Evolutionary conservation across 2,888 invertebrate species (phyloP), one percentile per base, ranked within the genome.

Genomic region (Flexamia atlantica): DNA sequence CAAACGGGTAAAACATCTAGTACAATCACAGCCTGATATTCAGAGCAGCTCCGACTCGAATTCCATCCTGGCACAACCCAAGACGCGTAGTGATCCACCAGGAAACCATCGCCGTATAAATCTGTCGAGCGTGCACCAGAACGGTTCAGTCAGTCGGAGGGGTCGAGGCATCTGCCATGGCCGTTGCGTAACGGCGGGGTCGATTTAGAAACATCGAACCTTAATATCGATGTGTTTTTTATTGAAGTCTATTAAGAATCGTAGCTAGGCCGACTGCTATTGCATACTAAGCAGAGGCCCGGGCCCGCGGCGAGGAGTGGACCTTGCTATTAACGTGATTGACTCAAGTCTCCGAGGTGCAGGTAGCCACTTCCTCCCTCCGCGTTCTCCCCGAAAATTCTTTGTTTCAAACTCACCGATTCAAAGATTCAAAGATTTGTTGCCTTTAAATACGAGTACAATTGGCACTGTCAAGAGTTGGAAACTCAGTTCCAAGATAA

Each of bases 241-340:
- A 76, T 76, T 76, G 76, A 76, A 82, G 72, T 82, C 82, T 70
- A 82, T 82, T 82, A 82, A 82, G 82, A 70, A 53, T 42, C 72
- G 72, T 82, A 72, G 70, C 70, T 72, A 46, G 81, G 36, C 32
- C 72, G 82, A 82, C 82, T 82, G 32, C 70, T 32, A 70, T 70
- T 70, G 82, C 46, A 82, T 82, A 82, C 82, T 82, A 82, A 82
- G 25, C 53, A 82, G 82, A 53, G 82, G 68, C 28, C 12, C 28
- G 5, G 12, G 72, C 82, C 53, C 20, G 28, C 20, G 72, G 82
- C 82, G n/a, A 36, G 17, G 5, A 64, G 60, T 17, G 32, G 76
- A 76, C 76, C 76, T 76, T 23, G 32, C 76, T 76, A 76, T 76
- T 76, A 76, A 17, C 25, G 50, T 50, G 76, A 76, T 76, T 50